A percentile compares a stretch with the other conserved stretches of the same genome.
Conservation (phyloP, 2,888 invertebrate species). For the Isotomurus palustris region DNA sequence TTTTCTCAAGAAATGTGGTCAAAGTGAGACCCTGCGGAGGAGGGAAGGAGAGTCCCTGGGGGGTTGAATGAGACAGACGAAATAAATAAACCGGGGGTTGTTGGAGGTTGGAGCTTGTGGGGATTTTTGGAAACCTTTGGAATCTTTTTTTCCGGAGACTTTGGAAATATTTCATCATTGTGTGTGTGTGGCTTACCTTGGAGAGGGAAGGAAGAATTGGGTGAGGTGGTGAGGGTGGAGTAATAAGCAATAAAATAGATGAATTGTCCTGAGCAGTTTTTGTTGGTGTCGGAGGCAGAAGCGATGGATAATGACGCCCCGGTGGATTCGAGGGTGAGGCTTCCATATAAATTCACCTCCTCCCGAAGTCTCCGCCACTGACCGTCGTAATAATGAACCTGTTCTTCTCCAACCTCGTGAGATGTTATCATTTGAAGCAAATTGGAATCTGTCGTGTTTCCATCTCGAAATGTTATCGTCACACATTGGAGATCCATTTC, state of each 20-base stretch:
- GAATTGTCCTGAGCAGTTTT: constrained; percentile 41
- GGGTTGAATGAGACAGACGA: too few species aligned
- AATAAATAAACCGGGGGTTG: too few species aligned
- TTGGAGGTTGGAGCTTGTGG: too few species aligned
- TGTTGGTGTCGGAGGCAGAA: constrained; percentile 35
- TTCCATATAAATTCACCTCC: constrained; percentile 18
- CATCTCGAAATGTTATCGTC: constrained; percentile 42
- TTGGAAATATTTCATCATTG: too few species aligned
- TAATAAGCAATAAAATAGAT: constrained; percentile 44
- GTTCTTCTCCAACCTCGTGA: constrained; percentile 29
- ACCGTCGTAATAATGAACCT: constrained; percentile 24
- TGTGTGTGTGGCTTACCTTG: too few species aligned
- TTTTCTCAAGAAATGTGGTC: too few species aligned
- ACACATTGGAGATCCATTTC: constrained; percentile 42
- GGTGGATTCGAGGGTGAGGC: constrained; percentile 36
- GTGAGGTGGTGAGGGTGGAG: constrained; percentile 20
- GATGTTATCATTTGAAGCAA: constrained; percentile 41
- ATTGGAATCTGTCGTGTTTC: constrained; percentile 45
- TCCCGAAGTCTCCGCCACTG: constrained; percentile 12
- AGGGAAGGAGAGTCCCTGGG: too few species aligned
- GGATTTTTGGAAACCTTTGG: too few species aligned
- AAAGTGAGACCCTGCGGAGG: too few species aligned
- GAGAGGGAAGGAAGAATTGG: neutral
- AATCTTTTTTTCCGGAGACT: too few species aligned
- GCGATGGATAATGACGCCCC: constrained; percentile 42